A percentile compares a stretch with the other conserved stretches of the same genome.
phyloP scores from a whole-genome alignment of 1,140 invertebrate genomes.

The Asobara japonica region DNA sequence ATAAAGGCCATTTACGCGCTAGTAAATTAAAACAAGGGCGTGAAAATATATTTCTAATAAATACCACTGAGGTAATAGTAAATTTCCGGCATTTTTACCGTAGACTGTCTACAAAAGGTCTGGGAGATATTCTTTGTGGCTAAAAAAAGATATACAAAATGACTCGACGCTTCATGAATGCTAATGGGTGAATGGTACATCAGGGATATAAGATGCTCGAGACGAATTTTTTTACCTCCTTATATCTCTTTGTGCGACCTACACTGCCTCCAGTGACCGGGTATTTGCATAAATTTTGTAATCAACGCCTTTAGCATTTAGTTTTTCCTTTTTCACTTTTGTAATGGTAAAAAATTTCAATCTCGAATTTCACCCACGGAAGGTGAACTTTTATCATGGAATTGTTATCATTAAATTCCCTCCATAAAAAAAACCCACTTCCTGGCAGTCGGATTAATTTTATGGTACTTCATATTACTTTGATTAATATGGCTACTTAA shows the following conservation, averaged over 20 bases:
- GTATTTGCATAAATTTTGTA: slow-evolving; percentile 64
- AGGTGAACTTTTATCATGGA: not conserved
- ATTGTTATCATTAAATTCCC: not conserved
- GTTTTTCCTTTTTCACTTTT: not conserved
- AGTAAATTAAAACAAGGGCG: not conserved
- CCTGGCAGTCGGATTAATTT: not conserved
- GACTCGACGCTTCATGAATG: slow-evolving; percentile 52
- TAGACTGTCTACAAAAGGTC: slow-evolving; percentile 7
- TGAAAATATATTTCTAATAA: not conserved
- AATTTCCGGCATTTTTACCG: not conserved
- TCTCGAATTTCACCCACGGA: not conserved
- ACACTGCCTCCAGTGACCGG: slow-evolving; percentile 31
- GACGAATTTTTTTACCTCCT: slow-evolving; percentile 21
- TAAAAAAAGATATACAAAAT: slow-evolving; percentile 14
- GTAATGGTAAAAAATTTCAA: not conserved
- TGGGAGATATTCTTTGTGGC: slow-evolving; percentile 5
- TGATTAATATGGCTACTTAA: too few relatives aligned
- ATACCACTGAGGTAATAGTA: not conserved
- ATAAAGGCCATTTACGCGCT: not conserved
- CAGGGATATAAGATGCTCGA: not conserved
- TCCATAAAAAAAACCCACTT: not conserved
- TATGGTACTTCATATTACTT: not conserved
- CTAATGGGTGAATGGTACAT: slow-evolving; percentile 48
- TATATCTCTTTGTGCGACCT: not conserved
- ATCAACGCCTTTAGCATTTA: slow-evolving; percentile 46